Percentiles rank a stretch among this genome's conserved stretches.
Conservation (phyloP, 2,797 vertebrate species). For the Malurus leucopterus region DNA sequence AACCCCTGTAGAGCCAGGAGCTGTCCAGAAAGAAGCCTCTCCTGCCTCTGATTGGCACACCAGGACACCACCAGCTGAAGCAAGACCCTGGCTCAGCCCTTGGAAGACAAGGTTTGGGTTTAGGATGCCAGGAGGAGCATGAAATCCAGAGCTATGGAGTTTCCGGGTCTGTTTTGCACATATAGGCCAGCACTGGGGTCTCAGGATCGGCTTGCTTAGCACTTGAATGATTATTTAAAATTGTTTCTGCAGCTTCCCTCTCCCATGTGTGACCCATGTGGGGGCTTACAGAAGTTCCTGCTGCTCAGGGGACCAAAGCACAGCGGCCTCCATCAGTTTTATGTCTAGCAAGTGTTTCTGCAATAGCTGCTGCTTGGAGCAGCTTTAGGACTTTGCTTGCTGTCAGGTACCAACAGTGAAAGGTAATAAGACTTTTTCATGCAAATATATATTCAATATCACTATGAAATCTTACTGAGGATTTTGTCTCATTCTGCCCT, state of each 20-base stretch:
- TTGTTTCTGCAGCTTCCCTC: background rate
- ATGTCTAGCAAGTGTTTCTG: background rate
- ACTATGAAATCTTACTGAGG: background rate
- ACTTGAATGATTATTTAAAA: background rate
- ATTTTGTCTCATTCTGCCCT: background rate
- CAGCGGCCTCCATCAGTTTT: background rate
- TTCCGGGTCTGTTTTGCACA: background rate
- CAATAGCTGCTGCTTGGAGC: background rate
- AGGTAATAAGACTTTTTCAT: background rate
- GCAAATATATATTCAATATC: background rate
- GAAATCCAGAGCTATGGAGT: background rate
- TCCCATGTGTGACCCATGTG: rapidly evolving
- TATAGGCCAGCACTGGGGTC: rapidly evolving
- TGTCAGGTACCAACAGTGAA: background rate
- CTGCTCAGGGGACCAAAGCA: background rate
- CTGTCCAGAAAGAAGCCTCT: background rate
- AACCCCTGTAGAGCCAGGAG: background rate
- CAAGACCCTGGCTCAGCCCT: background rate
- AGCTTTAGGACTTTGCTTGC: background rate
- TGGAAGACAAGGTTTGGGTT: background rate
- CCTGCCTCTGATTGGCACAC: background rate
- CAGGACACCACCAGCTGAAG: background rate
- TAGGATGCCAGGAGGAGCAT: background rate
- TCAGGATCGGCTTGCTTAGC: rapidly evolving
- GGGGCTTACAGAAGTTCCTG: background rate